Evolutionary conservation across 2,797 vertebrate genomes (phyloP).

Genomic region (Gambelia wislizenii): DNA sequence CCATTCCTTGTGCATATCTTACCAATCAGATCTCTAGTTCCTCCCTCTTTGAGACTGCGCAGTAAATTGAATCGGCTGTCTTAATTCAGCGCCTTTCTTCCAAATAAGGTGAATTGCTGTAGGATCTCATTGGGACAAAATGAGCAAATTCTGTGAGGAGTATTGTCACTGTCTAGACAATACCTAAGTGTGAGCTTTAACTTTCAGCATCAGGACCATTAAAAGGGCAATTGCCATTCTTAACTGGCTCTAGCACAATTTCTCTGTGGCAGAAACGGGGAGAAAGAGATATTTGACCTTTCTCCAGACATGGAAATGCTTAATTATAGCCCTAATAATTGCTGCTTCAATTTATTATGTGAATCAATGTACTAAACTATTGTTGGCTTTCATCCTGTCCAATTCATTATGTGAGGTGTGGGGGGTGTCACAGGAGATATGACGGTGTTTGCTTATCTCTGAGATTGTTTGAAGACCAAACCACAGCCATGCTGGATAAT

Average conservation of each 20-base stretch:
- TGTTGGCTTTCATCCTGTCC: slow-evolving; percentile 61
- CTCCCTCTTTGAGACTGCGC: too few relatives aligned
- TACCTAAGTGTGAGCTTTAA: neutral
- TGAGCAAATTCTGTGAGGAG: too few relatives aligned
- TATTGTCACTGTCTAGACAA: too few relatives aligned
- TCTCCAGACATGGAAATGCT: neutral
- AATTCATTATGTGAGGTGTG: slow-evolving; percentile 45
- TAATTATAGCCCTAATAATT: neutral
- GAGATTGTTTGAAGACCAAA: slow-evolving; percentile 78
- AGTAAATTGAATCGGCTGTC: too few relatives aligned
- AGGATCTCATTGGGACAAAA: too few relatives aligned
- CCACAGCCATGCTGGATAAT: slow-evolving; percentile 75
- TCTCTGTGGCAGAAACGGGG: neutral
- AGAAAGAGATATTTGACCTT: neutral
- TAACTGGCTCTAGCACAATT: neutral
- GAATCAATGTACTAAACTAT: slow-evolving; percentile 30
- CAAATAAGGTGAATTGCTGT: too few relatives aligned
- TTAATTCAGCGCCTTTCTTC: too few relatives aligned
- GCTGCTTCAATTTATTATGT: neutral
- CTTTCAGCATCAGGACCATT: neutral
- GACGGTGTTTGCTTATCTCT: slow-evolving; percentile 73
- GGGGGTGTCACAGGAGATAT: slow-evolving; percentile 58
- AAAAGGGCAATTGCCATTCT: neutral
- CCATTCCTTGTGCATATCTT: too few relatives aligned
- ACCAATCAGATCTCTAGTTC: too few relatives aligned